Evolutionary conservation across 2,888 invertebrate species (phyloP), one percentile per base, ranked within the genome.

Genomic region (Stenoptilia bipunctidactyla): DNA sequence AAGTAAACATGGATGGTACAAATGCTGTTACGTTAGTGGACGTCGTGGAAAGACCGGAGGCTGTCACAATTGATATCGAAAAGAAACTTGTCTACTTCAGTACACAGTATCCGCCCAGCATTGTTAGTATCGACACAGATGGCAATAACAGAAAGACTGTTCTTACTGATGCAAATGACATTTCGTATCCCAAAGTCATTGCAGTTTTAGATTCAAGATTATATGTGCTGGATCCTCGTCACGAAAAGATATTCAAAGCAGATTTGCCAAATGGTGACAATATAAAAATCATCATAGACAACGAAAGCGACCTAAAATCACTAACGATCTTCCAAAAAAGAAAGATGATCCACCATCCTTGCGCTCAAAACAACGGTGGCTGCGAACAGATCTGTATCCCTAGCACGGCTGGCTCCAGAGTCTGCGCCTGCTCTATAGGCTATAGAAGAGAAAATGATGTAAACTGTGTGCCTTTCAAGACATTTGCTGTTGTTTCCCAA

Each of bases 371-470:
- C 51, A 97, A 98, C 57, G 98, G 98, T 0, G 94, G 92, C 1
- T 99, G 99, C 70, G 92, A 92, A 46, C 98, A 99, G 53, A 87
- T 99, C 25, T 99, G 99, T 66, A 87, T 99, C 13, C 97, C 98
- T 0, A 86, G 89, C 5, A 89, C 90, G n/a, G 88, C 88, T 1
- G 89, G 90, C 0, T 88, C 91, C 0, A 82, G 92, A 33, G 88
- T 89, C 0, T 99, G 99, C 62, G 89, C 92, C 2, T 99, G 99
- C 59, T 93, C 96, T 20, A 89, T 96, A 36, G 98, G 98, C 0
- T 97, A 92, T 62, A 88, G 88, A 37, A 91, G 92, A 55, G 90
- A 92, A 44, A 90, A 90, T 39, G 92, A 93, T 45, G 87, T 90
- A 0, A 88, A 86, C 47, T 94, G 93, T 57, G 88, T 90, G 12